phyloP scores from a whole-genome alignment of 2,797 vertebrate genomes.

The Enteromius viviparus region DNA sequence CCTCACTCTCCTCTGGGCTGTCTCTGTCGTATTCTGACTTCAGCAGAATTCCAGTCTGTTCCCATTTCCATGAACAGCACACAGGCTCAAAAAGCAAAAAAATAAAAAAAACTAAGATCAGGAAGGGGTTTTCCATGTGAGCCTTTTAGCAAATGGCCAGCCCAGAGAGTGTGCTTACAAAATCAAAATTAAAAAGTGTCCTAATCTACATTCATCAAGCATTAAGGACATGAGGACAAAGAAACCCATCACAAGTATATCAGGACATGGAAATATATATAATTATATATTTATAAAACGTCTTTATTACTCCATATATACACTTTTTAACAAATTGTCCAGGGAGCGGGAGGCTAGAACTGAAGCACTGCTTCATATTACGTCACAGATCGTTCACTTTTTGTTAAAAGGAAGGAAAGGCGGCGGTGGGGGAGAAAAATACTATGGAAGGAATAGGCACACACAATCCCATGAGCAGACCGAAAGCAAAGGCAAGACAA shows the following conservation, averaged over 20 bases:
- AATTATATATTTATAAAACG: conserved; percentile 81
- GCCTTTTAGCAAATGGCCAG: conserved; percentile 63
- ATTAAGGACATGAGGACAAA: conserved; percentile 80
- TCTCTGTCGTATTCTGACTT: conserved; percentile 33
- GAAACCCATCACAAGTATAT: conserved; percentile 81
- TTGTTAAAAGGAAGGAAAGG: conserved; percentile 54
- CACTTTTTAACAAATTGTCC: conserved; percentile 89
- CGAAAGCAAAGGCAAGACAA: conserved; percentile 55
- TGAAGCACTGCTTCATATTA: conserved; percentile 77
- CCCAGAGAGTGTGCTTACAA: conserved; percentile 70
- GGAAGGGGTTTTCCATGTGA: conserved; percentile 13
- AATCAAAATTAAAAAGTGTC: conserved; percentile 54
- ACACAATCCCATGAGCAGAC: conserved; percentile 53
- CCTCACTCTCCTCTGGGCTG: conserved; percentile 58
- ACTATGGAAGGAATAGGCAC: conserved; percentile 51
- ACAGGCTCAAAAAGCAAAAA: conserved; percentile 38
- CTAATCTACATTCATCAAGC: conserved; percentile 72
- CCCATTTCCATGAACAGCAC: conserved; percentile 58
- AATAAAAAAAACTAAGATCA: conserved; percentile 13
- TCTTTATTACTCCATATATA: conserved; percentile 90
- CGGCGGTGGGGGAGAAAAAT: conserved; percentile 54
- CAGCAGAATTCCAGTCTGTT: conserved; percentile 20
- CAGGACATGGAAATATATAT: conserved; percentile 83
- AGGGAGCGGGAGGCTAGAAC: conserved; percentile 71
- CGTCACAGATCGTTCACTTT: conserved; percentile 67